These are phyloP conservation scores for Adelphocoris suturalis DNA, from an alignment of 2,888 invertebrate species.

Conservation along the genomic window DNA sequence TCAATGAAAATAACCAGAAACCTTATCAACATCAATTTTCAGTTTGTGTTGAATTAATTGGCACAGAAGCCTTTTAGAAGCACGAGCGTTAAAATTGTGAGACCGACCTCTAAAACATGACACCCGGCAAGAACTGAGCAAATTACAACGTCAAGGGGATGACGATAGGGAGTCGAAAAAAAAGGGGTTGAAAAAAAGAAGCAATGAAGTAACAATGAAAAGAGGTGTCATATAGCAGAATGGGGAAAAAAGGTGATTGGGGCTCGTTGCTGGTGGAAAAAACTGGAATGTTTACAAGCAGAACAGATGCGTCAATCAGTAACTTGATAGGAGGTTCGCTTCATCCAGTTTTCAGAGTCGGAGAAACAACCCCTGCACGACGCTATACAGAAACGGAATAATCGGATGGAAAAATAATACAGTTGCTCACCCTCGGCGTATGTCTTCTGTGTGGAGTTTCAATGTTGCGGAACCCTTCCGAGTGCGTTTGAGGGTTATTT, in stretches of 20 bases:
- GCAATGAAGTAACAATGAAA: constrained; percentile 61
- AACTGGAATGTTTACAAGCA: constrained; percentile 60
- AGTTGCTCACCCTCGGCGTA: constrained; percentile 75
- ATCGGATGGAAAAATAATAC: constrained; percentile 76
- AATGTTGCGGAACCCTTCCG: constrained; percentile 72
- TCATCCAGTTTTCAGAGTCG: constrained; percentile 51
- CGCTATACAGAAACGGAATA: constrained; percentile 64
- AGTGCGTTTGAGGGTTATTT: constrained; percentile 72
- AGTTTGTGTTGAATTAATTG: background rate
- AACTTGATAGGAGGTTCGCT: constrained; percentile 52
- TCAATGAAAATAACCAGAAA: background rate
- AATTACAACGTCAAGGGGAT: constrained; percentile 37
- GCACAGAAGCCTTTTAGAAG: background rate
- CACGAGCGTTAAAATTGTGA: constrained; percentile 11
- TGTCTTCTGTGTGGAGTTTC: constrained; percentile 37
- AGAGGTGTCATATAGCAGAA: constrained; percentile 58
- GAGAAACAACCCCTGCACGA: constrained; percentile 64
- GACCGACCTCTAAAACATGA: constrained; percentile 24
- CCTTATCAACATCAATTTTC: background rate
- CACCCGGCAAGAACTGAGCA: background rate
- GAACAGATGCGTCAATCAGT: constrained; percentile 71
- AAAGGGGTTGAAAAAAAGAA: background rate
- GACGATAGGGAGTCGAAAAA: constrained; percentile 1
- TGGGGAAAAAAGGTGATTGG: constrained; percentile 9
- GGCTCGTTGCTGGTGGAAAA: constrained; percentile 27